Evolutionary conservation across 1,140 invertebrate genomes (phyloP), one percentile per base, ranked within the genome.

Genomic region (Hycleus phaleratus): DNA sequence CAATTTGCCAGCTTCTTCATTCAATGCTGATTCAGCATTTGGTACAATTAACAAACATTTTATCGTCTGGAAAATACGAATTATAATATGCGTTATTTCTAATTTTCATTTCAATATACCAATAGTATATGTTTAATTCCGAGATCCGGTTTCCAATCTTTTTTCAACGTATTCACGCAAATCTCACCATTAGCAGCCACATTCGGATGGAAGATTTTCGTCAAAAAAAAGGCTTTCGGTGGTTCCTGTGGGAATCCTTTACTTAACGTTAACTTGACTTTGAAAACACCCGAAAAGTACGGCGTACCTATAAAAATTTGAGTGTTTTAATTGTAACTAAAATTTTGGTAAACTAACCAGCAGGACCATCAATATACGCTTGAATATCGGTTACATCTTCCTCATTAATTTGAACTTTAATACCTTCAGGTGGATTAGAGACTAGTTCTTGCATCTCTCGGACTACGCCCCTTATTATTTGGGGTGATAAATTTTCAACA

Each of bases 161-260:
- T 95, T 77, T 96, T 95, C 50, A 98, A 79, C 51, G 95, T 97
- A 77, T 97, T 96, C 0, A 98, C 95, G 78, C 95, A 97, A 72
- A 98, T 97, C 78, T 97, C 94, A 40, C 95, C 95, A 79, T 89
- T 92, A 66, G 82, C 82, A 8, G 94, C 88, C 65, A 97, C 94
- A 82, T 98, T 97, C 32, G 95, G 95, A 78, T 97, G 95, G 79
- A 98, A 98, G 68, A 98, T 95, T 82, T 93, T 95, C 49, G 95
- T 98, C 32, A 95, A 76, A 74, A 98, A 97, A 77, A 86, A 95
- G 42, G 93, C 95, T 77, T 95, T 96, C 12, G 95, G 95, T 62
- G 95, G 93, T 68, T 86, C 82, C 66, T 87, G 81, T 18, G 95
- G 95, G 77, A 95, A 97, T 73, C 94, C 92, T 78, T 95, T 95